A percentile compares a stretch with the other conserved stretches of the same genome.
Evolutionary conservation across 2,888 invertebrate species (phyloP).

Genomic region (Meiosimyza platycephala): DNA sequence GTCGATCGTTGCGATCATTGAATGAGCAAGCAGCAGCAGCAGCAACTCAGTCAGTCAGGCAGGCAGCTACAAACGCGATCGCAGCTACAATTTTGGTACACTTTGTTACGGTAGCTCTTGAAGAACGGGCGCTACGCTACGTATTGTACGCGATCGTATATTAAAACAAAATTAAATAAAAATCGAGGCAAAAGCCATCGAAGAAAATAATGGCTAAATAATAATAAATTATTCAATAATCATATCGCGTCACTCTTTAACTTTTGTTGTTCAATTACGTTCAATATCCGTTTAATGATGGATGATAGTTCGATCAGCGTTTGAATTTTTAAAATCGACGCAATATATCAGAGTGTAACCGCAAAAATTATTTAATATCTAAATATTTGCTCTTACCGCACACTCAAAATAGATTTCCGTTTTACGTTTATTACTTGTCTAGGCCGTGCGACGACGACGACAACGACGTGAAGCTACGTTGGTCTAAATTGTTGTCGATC

Average conservation of each 20-base stretch:
- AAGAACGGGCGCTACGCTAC: slow-evolving; percentile 32
- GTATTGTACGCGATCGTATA: not conserved
- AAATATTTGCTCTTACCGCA: not conserved
- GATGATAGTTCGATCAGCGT: not conserved
- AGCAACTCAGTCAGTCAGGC: not conserved
- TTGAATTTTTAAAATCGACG: slow-evolving; percentile 14
- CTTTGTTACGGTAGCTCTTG: slow-evolving; percentile 34
- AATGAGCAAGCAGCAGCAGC: slow-evolving; percentile 12
- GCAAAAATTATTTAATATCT: not conserved
- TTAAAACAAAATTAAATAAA: not conserved
- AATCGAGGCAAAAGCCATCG: not conserved
- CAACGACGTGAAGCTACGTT: slow-evolving; percentile 24
- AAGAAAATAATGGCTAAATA: not conserved
- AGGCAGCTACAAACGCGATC: slow-evolving; percentile 23
- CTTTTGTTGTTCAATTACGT: too few species aligned
- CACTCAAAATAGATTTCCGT: slow-evolving; percentile 3
- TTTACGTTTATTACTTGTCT: not conserved
- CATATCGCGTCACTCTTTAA: too few species aligned
- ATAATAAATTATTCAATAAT: not conserved
- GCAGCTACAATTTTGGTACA: slow-evolving; percentile 8
- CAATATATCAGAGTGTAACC: not conserved
- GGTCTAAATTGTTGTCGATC: slow-evolving; percentile 14
- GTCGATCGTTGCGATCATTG: slow-evolving; percentile 9
- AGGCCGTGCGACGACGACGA: not conserved
- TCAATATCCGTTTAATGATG: not conserved